Conservation (phyloP, 2,113 vertebrate species). For the Myotis davidii region DNA sequence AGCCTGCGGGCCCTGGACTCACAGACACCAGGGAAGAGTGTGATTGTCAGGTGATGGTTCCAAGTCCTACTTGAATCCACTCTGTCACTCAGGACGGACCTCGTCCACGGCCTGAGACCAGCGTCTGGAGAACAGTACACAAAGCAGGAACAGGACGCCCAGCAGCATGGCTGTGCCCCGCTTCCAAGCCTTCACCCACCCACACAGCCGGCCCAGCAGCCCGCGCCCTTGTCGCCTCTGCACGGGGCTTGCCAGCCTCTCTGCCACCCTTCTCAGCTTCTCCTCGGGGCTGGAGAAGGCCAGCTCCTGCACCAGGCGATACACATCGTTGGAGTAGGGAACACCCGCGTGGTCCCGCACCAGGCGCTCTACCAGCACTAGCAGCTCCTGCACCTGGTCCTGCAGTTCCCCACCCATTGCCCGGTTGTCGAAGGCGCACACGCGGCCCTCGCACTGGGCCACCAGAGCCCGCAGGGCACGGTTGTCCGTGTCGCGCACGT, state of each 20-base stretch:
- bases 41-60: not conserved
- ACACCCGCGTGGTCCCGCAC: not conserved
- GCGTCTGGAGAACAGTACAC: not conserved
- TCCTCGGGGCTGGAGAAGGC: fast-evolving
- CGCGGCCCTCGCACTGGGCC: not conserved
- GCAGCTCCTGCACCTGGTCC: constrained; percentile 44
- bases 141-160: not conserved
- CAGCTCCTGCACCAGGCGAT: not conserved
- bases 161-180: not conserved
- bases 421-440: constrained; percentile 22
- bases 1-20: too few relatives aligned
- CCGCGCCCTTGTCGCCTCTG: fast-evolving
- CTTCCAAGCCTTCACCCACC: not conserved
- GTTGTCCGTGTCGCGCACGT: not conserved
- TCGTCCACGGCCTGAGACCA: fast-evolving
- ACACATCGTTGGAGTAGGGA: constrained; percentile 41
- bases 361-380: not conserved
- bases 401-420: fast-evolving
- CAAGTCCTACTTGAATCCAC: too few relatives aligned
- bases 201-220: not conserved
- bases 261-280: not conserved
- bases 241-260: fast-evolving
- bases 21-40: not conserved
- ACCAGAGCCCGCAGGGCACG: not conserved
- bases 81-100: not conserved